phyloP scores from a whole-genome alignment of 2,113 vertebrate genomes.

The Corynorhinus townsendii region DNA sequence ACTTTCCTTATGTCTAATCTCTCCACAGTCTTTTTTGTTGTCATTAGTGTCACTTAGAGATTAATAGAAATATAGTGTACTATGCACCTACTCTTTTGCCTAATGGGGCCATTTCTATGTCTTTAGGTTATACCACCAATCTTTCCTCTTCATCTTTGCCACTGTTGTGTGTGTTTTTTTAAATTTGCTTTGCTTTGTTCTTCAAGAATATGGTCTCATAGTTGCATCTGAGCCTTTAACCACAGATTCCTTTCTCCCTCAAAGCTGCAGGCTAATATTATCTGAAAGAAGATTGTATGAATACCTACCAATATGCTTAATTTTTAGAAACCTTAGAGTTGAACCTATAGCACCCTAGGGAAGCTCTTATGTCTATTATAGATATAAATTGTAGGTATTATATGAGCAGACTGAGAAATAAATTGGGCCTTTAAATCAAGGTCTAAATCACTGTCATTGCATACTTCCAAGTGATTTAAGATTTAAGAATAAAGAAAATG shows the following conservation, averaged over 20 bases:
- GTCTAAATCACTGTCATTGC: neutral
- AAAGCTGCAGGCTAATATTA: neutral
- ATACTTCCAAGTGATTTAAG: constrained; percentile 2
- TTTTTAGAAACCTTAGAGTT: neutral
- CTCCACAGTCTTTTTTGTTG: neutral
- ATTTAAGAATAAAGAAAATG: neutral
- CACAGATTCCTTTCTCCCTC: neutral
- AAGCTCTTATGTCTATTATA: neutral
- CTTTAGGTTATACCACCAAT: neutral
- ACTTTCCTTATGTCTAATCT: neutral
- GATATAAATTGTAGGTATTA: neutral
- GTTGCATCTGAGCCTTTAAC: neutral
- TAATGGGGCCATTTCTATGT: neutral
- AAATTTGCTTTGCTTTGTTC: neutral
- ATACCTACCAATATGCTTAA: neutral
- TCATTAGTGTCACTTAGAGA: neutral
- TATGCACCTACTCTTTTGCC: neutral
- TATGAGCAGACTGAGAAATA: neutral
- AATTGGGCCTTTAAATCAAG: constrained; percentile 6
- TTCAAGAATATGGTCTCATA: neutral
- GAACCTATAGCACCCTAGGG: neutral
- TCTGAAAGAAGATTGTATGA: neutral
- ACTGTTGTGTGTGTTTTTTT: neutral
- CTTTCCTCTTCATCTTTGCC: neutral
- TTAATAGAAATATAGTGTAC: neutral